These are phyloP conservation scores for Hystrix cristata DNA, from an alignment of 2,113 vertebrate genomes.

Conservation along the genomic window DNA sequence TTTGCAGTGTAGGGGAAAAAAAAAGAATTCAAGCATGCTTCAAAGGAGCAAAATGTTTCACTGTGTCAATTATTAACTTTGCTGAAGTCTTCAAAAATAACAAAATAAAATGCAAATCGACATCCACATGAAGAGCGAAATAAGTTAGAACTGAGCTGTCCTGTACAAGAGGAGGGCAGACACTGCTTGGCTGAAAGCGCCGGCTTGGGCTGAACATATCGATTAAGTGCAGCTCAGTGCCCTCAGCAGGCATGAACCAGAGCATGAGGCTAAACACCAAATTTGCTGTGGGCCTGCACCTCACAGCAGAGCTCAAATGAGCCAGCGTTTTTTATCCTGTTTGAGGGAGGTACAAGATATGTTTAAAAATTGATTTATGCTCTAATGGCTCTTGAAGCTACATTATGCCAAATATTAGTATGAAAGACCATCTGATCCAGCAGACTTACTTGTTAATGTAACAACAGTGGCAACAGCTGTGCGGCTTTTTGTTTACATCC, in stretches of 20 bases:
- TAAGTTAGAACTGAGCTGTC: neutral
- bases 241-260: neutral
- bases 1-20: neutral
- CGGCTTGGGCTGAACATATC: neutral
- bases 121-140: neutral
- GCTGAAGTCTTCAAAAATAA: neutral
- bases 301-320: neutral
- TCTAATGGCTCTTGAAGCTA: constrained; percentile 85
- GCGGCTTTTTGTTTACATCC: constrained; percentile 78
- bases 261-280: constrained; percentile 46
- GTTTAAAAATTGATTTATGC: constrained; percentile 87
- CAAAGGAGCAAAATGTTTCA: neutral
- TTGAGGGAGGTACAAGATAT: constrained; percentile 58
- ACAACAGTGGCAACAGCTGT: constrained; percentile 79
- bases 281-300: constrained; percentile 4
- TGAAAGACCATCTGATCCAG: constrained; percentile 81
- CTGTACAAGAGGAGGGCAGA: accelerated
- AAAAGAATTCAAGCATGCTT: neutral
- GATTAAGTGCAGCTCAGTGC: neutral
- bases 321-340: neutral
- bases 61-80: neutral
- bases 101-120: neutral
- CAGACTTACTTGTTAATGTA: constrained; percentile 85
- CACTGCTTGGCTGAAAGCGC: neutral
- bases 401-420: constrained; percentile 87